phyloP scores from a whole-genome alignment of 2,113 vertebrate species.

The Tangachromis dhanisi region DNA sequence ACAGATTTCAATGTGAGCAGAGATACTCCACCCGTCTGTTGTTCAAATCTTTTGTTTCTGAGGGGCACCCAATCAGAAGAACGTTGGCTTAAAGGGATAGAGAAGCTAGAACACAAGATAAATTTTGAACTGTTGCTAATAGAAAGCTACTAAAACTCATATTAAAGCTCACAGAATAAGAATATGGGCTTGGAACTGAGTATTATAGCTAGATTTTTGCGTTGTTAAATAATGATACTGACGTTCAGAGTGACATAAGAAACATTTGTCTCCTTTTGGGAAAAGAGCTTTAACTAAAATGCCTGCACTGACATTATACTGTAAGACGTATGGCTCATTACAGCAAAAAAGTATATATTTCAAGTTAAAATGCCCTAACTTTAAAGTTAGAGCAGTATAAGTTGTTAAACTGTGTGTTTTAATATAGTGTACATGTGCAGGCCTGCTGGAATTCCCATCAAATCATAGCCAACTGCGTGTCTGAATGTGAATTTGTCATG shows the following conservation, averaged over 20 bases:
- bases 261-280: not conserved
- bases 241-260: not conserved
- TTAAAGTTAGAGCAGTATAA: not conserved
- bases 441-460: not conserved
- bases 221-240: not conserved
- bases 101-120: not conserved
- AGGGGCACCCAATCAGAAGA: not conserved
- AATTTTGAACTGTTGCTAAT: not conserved
- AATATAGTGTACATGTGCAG: not conserved
- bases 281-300: not conserved
- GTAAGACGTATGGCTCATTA: not conserved
- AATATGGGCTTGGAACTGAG: not conserved
- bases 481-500: conserved; percentile 6
- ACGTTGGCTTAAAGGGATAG: not conserved
- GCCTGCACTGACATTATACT: not conserved
- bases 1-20: not conserved
- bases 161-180: not conserved
- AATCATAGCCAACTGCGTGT: not conserved
- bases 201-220: not conserved
- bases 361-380: not conserved
- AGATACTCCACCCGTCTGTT: not conserved
- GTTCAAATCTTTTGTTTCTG: not conserved
- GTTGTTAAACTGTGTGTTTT: not conserved
- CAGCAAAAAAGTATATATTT: not conserved
- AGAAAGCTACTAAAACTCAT: not conserved